A percentile compares a stretch with the other conserved stretches of the same genome.
Evolutionary conservation across 2,888 invertebrate genomes (phyloP).

Genomic region (Xestia ashworthii): DNA sequence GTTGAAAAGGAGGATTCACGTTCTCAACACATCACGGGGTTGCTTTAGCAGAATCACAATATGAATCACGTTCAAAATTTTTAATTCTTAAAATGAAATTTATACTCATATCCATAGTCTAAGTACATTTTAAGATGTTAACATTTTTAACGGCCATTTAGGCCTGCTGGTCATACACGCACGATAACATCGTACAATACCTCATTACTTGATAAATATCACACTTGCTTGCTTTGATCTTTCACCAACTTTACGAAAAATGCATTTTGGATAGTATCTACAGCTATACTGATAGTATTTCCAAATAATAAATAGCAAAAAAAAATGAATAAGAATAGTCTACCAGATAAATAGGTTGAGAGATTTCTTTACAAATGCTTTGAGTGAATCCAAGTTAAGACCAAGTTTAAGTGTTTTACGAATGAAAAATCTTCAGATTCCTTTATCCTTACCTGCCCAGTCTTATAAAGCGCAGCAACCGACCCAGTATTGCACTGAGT

Average conservation of each 20-base stretch:
- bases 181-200: background rate
- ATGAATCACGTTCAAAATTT: too few relatives aligned
- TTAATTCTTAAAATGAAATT: too few relatives aligned
- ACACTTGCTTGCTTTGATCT: background rate
- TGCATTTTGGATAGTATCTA: background rate
- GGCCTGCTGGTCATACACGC: background rate
- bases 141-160: too few relatives aligned
- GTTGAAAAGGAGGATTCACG: too few relatives aligned
- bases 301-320: too few relatives aligned
- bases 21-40: background rate
- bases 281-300: background rate
- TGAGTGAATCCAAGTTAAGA: background rate
- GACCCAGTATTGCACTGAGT: constrained; percentile 97
- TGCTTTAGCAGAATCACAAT: too few relatives aligned
- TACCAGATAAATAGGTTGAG: background rate
- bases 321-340: background rate
- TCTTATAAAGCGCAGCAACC: constrained; percentile 95
- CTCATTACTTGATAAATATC: background rate
- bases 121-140: too few relatives aligned
- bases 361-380: background rate
- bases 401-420: background rate
- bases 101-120: too few relatives aligned
- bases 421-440: background rate
- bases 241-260: background rate
- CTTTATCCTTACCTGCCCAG: constrained; percentile 92